Base-by-base conservation (phyloP, 1,140 invertebrate species). In the Tribolium castaneum region DNA sequence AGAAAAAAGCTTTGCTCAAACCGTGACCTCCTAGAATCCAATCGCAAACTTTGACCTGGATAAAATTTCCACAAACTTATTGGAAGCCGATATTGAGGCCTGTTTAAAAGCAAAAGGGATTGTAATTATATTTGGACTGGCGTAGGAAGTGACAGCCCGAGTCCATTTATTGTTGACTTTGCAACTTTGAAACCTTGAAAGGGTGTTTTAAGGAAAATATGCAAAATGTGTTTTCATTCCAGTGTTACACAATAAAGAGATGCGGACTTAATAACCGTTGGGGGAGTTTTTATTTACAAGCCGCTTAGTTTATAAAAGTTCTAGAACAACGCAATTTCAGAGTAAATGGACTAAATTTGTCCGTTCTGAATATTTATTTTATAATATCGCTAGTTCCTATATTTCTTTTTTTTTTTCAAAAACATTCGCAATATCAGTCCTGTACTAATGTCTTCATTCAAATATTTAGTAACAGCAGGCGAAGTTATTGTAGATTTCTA, bases 41-140 rank as follows among this genome's bases (percentile, higher is more conserved):
- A 66, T 66, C 30, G 25, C 9, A 66, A 66, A 34, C 59, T 35
- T 66, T 35, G 59, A 66, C 59, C 59, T 34, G 59, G 25, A 66
- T 62, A 30, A 62, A 13, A 62, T 66, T 66, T 66, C 30, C 30
- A 30, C 25, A 54, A 54, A 54, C 7, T 54, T 54, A 54, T 54
- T 54, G 52, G n/a, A 54, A 54, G 52, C 19, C 25, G 56, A 62
- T 62, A 62, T 30, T 30, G 56, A 25, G 9, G 22, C 22, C 25
- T 30, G 13, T 10, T 62, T 62, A 30, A 62, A 62, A 62, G 56
- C 9, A 22, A 62, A 7, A 62, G 19, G 19, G 56, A 62, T 56
- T 56, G 52, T 56, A 56, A 56, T 56, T 56, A 56, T 56, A 56
- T 56, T 25, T 30, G 56, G 30, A 30, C 10, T 30, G 49, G 49